phyloP scores from a whole-genome alignment of 2,888 invertebrate genomes.

The Xylota segnis region DNA sequence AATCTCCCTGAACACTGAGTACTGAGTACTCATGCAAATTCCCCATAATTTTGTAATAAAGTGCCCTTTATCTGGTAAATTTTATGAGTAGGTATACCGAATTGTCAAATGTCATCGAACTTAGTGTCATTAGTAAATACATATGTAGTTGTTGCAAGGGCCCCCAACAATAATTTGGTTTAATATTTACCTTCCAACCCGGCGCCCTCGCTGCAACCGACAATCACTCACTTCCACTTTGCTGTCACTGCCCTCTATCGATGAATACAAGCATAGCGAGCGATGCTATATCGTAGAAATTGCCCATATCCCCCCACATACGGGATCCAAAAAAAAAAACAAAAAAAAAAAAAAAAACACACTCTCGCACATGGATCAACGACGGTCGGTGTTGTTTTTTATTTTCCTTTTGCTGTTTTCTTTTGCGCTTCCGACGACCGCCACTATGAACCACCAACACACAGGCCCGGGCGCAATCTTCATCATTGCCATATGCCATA shows the following conservation, averaged over 20 bases:
- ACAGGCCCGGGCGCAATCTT: constrained; percentile 26
- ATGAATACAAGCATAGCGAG: constrained; percentile 50
- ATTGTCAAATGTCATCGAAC: constrained; percentile 15
- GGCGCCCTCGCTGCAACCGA: constrained; percentile 44
- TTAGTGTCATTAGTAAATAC: neutral
- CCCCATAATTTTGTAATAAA: constrained; percentile 1
- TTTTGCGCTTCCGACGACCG: constrained; percentile 63
- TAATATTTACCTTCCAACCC: constrained; percentile 52
- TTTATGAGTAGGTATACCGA: neutral
- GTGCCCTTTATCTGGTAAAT: too few relatives aligned
- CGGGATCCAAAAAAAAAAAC: constrained; percentile 22
- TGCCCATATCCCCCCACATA: constrained; percentile 40
- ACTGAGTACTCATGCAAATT: constrained; percentile 17
- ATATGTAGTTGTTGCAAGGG: too few relatives aligned
- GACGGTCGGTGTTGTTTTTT: constrained; percentile 2
- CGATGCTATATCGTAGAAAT: constrained; percentile 43
- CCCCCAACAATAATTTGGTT: constrained; percentile 30
- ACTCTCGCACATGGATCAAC: constrained; percentile 49
- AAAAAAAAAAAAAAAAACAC: too few relatives aligned
- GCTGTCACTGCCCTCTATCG: constrained; percentile 73
- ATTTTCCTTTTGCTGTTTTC: constrained; percentile 44
- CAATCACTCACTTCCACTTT: constrained; percentile 65
- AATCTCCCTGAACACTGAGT: neutral
- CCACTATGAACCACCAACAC: constrained; percentile 23
- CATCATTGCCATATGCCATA: constrained; percentile 47